Evolutionary conservation across 2,113 vertebrate genomes (phyloP), one percentile per base, ranked within the genome.

Genomic region (Ploceus nigricollis): DNA sequence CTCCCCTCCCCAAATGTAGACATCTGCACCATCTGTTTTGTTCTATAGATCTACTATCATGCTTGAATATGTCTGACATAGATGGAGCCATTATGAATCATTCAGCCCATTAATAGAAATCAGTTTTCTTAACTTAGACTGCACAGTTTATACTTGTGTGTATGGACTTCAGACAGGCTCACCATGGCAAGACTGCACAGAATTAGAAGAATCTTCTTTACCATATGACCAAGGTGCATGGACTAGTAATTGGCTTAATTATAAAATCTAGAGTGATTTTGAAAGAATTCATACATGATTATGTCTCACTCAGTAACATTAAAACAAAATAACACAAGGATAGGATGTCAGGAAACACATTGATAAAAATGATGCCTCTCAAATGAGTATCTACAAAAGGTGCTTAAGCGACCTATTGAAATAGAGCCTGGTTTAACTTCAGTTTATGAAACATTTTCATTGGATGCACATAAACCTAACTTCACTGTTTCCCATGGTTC

Each of bases 391-490:
- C 83, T 93, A 66, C 69, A 93, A 87, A 97, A 91, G 39, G 25
- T 90, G 48, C 53, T 93, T 58, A 91, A 95, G 53, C 25, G 84
- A 71, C 50, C 47, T 47, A 40, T 50, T 91, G 73, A 88, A 97
- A 93, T 15, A 89, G 30, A 91, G 14, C 47, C 60, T 39, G 56
- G 65, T 91, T 95, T 89, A 79, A 92, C 87, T 82, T 94, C 53
- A 90, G 37, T 90, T 94, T 78, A 87, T 96, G 71, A 87, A 97
- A 90, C 30, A 66, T 70, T 96, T 97, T 93, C 31, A 72, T 24
- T 73, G 69, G 13, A 57, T 80, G 15, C 6, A 23, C 82, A 45
- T 91, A 87, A 95, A 58, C 57, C 10, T 91, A 76, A 63, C 35
- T 54, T 76, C 25, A 56, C 10, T 80, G 1, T 56, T 91, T 91